Conservation (phyloP, 1,140 invertebrate genomes). For the Meloidogyne floridensis region DNA sequence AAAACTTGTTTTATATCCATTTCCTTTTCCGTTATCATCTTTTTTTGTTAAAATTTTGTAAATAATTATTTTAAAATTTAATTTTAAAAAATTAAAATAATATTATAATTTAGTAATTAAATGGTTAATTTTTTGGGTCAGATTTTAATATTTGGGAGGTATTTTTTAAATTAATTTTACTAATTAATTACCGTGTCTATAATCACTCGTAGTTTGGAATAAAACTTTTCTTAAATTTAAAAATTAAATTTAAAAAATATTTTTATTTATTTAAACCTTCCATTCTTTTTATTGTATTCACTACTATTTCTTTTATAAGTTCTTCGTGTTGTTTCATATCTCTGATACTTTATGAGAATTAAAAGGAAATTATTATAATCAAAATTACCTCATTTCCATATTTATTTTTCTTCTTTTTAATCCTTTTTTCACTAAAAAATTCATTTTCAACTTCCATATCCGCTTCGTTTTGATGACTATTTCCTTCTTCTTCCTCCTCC, state of each 20-base stretch:
- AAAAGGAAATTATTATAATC: background rate
- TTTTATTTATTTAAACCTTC: background rate
- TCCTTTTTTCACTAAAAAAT: background rate
- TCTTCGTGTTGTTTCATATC: background rate
- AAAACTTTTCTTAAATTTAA: background rate
- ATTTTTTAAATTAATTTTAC: background rate
- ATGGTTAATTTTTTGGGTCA: too few species aligned
- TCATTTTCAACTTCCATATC: constrained; percentile 5
- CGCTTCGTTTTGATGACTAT: background rate
- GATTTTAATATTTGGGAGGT: too few species aligned
- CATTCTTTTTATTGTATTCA: background rate
- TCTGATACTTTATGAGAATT: constrained; percentile 8
- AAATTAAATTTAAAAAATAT: background rate
- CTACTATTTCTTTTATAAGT: background rate
- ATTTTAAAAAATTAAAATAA: too few species aligned
- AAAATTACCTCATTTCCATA: background rate
- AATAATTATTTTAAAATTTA: too few species aligned
- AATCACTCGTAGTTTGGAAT: background rate
- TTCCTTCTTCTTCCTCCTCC: background rate
- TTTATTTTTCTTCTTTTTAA: background rate
- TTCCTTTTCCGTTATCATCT: too few species aligned
- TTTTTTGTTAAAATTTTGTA: too few species aligned
- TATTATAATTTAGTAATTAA: too few species aligned
- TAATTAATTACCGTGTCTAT: background rate
- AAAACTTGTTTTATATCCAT: too few species aligned